Percentiles rank a stretch among this genome's conserved stretches.
Evolutionary conservation across 2,113 vertebrate genomes (phyloP).

Genomic region (Tychaedon coryphoeus): DNA sequence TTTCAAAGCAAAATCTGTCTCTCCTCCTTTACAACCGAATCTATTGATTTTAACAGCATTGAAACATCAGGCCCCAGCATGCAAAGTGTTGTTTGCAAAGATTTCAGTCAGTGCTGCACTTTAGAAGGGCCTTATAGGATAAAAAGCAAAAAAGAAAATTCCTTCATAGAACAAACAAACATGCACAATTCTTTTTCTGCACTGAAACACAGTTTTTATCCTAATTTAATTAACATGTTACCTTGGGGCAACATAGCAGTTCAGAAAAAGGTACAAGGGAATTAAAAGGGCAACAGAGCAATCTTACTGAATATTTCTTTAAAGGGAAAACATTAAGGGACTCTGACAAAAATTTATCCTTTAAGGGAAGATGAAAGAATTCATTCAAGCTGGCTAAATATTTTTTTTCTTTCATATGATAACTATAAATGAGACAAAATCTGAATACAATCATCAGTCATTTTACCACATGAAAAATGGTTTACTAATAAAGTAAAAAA

Average conservation of each 20-base stretch:
- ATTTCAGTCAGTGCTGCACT: neutral
- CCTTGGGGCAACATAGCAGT: slow-evolving; percentile 49
- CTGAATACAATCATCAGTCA: neutral
- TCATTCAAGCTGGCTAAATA: slow-evolving; percentile 48
- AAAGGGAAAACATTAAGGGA: slow-evolving; percentile 28
- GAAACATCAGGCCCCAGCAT: neutral
- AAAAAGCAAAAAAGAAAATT: slow-evolving; percentile 10
- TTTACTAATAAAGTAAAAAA: neutral
- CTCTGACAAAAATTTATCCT: slow-evolving; percentile 23
- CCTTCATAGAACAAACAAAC: slow-evolving; percentile 45
- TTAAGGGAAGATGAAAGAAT: slow-evolving; percentile 46
- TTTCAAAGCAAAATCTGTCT: neutral
- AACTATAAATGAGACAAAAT: neutral
- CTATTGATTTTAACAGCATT: neutral
- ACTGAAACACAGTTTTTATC: slow-evolving; percentile 48
- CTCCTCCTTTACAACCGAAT: neutral
- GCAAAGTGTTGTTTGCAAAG: neutral
- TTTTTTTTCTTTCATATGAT: neutral
- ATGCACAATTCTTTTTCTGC: slow-evolving; percentile 14
- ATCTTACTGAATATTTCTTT: slow-evolving; percentile 4
- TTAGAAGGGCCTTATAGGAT: neutral
- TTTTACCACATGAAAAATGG: neutral
- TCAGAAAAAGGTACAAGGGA: slow-evolving; percentile 65
- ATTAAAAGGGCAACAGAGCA: slow-evolving; percentile 70
- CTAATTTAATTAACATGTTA: slow-evolving; percentile 63